phyloP scores from a whole-genome alignment of 2,888 invertebrate species.

The Podotricha telesiphe region DNA sequence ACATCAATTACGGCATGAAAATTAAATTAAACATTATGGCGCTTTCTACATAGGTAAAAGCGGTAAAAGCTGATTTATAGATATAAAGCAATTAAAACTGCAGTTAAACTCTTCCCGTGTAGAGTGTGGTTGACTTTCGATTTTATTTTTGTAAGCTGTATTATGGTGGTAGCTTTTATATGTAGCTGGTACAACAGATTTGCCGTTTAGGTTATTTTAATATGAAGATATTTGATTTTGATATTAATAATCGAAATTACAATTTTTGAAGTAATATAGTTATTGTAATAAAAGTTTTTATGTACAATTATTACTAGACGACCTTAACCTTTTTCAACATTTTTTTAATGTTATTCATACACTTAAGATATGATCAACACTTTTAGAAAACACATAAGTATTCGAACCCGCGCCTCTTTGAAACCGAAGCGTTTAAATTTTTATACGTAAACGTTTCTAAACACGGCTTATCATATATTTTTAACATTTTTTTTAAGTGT shows the following conservation, averaged over 20 bases:
- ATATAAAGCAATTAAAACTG: slow-evolving; percentile 27
- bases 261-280: background rate
- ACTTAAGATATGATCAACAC: too few relatives aligned
- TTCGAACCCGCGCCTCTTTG: too few relatives aligned
- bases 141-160: slow-evolving; percentile 22
- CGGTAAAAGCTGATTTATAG: slow-evolving; percentile 29
- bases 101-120: slow-evolving; percentile 23
- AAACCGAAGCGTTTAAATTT: too few relatives aligned
- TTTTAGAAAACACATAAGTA: too few relatives aligned
- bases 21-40: slow-evolving; percentile 7
- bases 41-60: slow-evolving; percentile 20
- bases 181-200: background rate
- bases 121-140: slow-evolving; percentile 22
- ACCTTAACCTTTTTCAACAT: too few relatives aligned
- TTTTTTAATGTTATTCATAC: too few relatives aligned
- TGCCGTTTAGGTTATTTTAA: background rate
- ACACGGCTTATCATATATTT: too few relatives aligned
- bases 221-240: slow-evolving; percentile 10
- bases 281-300: background rate
- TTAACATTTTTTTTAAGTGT: too few relatives aligned
- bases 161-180: slow-evolving; percentile 1
- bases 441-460: too few relatives aligned
- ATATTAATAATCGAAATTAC: background rate
- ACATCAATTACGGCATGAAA: slow-evolving; percentile 10
- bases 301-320: too few relatives aligned